Evolutionary conservation across 1,140 invertebrate genomes (phyloP).

Genomic region (Rhopalosiphum maidis): DNA sequence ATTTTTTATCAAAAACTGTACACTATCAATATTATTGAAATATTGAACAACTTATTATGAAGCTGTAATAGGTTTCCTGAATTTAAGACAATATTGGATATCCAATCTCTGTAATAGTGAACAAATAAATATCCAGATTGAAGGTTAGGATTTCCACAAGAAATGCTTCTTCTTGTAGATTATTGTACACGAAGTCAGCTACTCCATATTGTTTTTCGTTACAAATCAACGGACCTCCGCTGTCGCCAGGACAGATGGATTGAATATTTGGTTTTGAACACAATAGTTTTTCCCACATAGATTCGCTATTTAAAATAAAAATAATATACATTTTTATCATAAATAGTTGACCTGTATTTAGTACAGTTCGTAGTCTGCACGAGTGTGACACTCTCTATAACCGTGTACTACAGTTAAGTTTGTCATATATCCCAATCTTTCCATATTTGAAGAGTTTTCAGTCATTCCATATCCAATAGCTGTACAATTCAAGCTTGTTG

Average conservation of each 20-base stretch:
- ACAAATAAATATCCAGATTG: background rate
- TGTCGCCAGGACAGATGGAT: background rate
- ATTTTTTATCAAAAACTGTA: background rate
- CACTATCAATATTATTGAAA: background rate
- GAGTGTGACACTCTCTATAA: background rate
- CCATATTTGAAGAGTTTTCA: rapidly evolving
- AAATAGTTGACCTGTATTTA: background rate
- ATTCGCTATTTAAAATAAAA: background rate
- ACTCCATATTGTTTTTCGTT: background rate
- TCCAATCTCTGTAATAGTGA: background rate
- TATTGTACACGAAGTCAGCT: background rate
- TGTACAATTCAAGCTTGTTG: background rate
- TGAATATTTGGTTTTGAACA: background rate
- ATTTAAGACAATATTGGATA: background rate
- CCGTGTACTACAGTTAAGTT: background rate
- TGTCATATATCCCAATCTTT: background rate
- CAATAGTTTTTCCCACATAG: rapidly evolving
- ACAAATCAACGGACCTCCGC: background rate
- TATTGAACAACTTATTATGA: background rate
- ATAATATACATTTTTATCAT: background rate
- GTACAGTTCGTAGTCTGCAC: background rate
- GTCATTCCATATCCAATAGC: background rate
- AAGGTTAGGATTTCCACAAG: background rate
- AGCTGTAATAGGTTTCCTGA: background rate
- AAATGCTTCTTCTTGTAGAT: no score